Evolutionary conservation across 64 coral and sea anemone species (phyloP).

Genomic region (Pocillopora verrucosa): DNA sequence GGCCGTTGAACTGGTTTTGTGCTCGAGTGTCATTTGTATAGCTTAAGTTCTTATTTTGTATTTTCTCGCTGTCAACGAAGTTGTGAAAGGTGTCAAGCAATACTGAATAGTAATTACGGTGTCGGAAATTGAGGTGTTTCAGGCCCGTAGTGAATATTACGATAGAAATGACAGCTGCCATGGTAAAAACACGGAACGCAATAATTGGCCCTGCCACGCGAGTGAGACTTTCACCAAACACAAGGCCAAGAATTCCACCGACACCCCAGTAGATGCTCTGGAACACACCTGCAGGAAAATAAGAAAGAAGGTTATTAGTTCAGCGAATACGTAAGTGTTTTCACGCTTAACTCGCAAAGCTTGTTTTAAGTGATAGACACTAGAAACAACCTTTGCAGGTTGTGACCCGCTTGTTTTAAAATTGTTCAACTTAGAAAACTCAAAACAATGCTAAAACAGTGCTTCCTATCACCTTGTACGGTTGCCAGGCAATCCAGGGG

Average conservation of each 20-base stretch:
- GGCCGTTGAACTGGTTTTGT: background rate
- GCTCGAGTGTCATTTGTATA: background rate
- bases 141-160: slow-evolving; percentile 50
- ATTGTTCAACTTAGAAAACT: background rate
- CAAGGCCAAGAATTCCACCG: slow-evolving; percentile 34
- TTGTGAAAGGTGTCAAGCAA: slow-evolving; percentile 27
- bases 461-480: slow-evolving; percentile 66
- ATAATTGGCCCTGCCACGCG: slow-evolving; percentile 29
- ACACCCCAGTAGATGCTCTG: slow-evolving; percentile 70
- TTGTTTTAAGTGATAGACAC: background rate
- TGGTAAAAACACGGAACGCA: slow-evolving; percentile 59
- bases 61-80: slow-evolving; percentile 3
- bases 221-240: slow-evolving; percentile 40
- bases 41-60: background rate
- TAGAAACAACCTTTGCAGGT: background rate
- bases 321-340: background rate
- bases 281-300: slow-evolving; percentile 44
- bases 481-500: slow-evolving; percentile 72
- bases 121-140: slow-evolving; percentile 41
- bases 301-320: background rate
- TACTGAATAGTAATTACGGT: slow-evolving; percentile 54
- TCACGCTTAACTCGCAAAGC: background rate
- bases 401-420: background rate
- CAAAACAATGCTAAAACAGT: background rate
- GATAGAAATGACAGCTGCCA: slow-evolving; percentile 19